A percentile compares a stretch with the other conserved stretches of the same genome.
These are phyloP conservation scores for Ennomos quercinarius DNA, from an alignment of 2,888 invertebrate species.

Conservation along the genomic window DNA sequence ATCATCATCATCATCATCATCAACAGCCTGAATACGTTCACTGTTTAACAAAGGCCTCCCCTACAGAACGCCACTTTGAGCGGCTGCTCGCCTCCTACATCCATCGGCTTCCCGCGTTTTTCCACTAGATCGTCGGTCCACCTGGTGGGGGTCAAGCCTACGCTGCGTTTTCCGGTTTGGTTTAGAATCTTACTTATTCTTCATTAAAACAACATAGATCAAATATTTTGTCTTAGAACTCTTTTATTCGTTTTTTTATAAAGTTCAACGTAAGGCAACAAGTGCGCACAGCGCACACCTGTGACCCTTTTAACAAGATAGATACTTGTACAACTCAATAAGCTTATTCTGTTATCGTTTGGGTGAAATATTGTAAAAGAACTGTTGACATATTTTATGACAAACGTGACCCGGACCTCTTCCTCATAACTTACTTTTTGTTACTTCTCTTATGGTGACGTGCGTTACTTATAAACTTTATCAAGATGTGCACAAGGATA, in stretches of 20 bases:
- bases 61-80: too few relatives aligned
- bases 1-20: too few relatives aligned
- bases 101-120: too few relatives aligned
- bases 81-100: too few relatives aligned
- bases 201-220: too few relatives aligned
- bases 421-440: conserved; percentile 34
- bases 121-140: too few relatives aligned
- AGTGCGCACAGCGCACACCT: conserved; percentile 20
- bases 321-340: conserved; percentile 18
- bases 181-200: too few relatives aligned
- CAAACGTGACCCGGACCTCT: conserved; percentile 27
- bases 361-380: conserved; percentile 22
- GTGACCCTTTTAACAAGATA: conserved; percentile 20
- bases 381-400: conserved; percentile 30
- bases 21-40: too few relatives aligned
- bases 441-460: conserved; percentile 23
- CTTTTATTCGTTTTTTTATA: too few relatives aligned
- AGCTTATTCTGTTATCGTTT: conserved; percentile 18
- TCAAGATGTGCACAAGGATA: conserved; percentile 22
- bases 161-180: too few relatives aligned
- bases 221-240: background rate
- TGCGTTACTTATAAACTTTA: conserved; percentile 28
- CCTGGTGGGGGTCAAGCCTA: too few relatives aligned
- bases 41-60: too few relatives aligned
- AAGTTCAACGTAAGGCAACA: background rate